Conservation (phyloP, 1,140 invertebrate species). For the Zophobas atratus region DNA sequence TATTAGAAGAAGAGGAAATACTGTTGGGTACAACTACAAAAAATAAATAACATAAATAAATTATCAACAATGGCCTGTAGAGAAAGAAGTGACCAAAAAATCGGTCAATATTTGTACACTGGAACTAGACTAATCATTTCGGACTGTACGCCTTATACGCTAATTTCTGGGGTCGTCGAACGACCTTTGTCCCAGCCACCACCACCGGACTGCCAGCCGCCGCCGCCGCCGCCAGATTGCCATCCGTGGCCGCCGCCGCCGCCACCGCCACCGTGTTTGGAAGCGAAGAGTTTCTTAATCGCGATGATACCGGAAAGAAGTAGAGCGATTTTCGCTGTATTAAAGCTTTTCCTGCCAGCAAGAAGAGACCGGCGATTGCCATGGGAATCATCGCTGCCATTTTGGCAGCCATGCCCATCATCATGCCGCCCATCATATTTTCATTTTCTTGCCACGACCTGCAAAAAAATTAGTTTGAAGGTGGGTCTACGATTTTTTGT, state of each 20-base stretch:
- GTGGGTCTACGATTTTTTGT: slow-evolving; percentile 41
- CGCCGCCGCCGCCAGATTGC: slow-evolving; percentile 71
- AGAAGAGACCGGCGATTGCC: slow-evolving; percentile 81
- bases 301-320: slow-evolving; percentile 84
- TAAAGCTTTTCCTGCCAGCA: slow-evolving; percentile 83
- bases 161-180: slow-evolving; percentile 75
- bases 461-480: slow-evolving; percentile 60
- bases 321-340: slow-evolving; percentile 86
- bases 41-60: slow-evolving; percentile 49
- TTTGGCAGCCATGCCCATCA: slow-evolving; percentile 84
- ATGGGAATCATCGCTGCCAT: slow-evolving; percentile 81
- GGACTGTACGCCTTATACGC: slow-evolving; percentile 76
- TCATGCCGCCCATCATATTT: slow-evolving; percentile 89
- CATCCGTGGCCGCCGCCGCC: slow-evolving; percentile 72
- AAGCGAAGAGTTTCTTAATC: slow-evolving; percentile 81
- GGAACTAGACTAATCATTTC: slow-evolving; percentile 57
- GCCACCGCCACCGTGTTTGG: slow-evolving; percentile 78
- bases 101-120: slow-evolving; percentile 55
- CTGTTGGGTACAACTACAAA: slow-evolving; percentile 16
- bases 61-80: slow-evolving; percentile 41
- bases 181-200: slow-evolving; percentile 71
- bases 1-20: slow-evolving; percentile 28
- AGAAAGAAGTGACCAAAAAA: slow-evolving; percentile 54
- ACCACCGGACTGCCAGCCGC: slow-evolving; percentile 64
- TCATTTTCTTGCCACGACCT: slow-evolving; percentile 79